Evolutionary conservation across 2,113 vertebrate genomes (phyloP).

Genomic region (Coptodon rendalli): DNA sequence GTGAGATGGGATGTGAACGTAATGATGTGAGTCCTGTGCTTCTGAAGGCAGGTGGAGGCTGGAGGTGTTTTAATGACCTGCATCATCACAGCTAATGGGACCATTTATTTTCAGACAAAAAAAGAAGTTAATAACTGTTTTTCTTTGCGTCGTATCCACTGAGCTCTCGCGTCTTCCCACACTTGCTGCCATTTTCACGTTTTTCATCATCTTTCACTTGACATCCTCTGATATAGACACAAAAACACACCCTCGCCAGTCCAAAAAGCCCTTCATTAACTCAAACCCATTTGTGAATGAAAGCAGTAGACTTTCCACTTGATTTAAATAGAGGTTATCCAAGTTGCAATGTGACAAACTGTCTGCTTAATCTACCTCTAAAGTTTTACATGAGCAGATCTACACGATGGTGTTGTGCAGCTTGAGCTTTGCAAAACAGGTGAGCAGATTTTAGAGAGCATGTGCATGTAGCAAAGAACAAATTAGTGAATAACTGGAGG

Average conservation of each 20-base stretch:
- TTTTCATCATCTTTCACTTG: not conserved
- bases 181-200: not conserved
- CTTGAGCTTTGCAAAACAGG: not conserved
- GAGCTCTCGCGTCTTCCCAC: not conserved
- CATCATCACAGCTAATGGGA: constrained; percentile 17
- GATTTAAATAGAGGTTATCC: not conserved
- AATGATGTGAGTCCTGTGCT: constrained; percentile 40
- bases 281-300: not conserved
- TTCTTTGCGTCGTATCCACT: not conserved
- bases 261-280: not conserved
- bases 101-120: constrained; percentile 3
- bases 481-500: not conserved
- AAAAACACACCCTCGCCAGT: not conserved
- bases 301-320: not conserved
- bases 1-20: constrained; percentile 18
- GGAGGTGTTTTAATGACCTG: constrained; percentile 25
- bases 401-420: not conserved
- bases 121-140: constrained; percentile 1
- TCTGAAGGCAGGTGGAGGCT: constrained; percentile 24
- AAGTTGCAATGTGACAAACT: not conserved
- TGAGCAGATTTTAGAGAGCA: not conserved
- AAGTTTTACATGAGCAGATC: not conserved
- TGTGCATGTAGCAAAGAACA: not conserved
- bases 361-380: not conserved
- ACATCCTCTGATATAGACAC: not conserved